A percentile compares a stretch with the other conserved stretches of the same genome.
These are phyloP conservation scores for Mormyrus lacerda DNA, from an alignment of 2,113 vertebrate genomes.

Conservation along the genomic window DNA sequence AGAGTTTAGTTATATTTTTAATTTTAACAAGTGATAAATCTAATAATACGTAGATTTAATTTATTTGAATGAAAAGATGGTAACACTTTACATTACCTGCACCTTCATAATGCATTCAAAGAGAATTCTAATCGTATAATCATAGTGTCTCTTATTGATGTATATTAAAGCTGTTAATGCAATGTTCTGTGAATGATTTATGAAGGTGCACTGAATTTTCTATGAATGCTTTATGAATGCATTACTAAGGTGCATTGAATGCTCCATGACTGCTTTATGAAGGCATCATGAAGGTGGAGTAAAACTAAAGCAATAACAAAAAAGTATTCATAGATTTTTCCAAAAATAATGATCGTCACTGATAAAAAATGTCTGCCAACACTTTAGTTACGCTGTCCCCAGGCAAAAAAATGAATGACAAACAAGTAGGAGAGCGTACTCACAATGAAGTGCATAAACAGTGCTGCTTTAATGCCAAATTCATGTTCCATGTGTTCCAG, in stretches of 20 bases:
- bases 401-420: not conserved
- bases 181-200: too few relatives aligned
- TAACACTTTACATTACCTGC: not conserved
- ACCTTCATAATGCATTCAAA: not conserved
- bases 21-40: not conserved
- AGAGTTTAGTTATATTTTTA: not conserved
- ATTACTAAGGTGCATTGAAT: not conserved
- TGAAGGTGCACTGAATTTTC: too few relatives aligned
- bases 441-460: not conserved
- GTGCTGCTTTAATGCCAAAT: not conserved
- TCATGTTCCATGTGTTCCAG: not conserved
- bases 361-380: not conserved
- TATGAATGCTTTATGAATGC: too few relatives aligned
- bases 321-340: not conserved
- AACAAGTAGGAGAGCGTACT: not conserved
- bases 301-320: not conserved
- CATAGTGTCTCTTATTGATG: not conserved
- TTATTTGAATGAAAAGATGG: not conserved
- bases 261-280: not conserved
- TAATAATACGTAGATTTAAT: not conserved
- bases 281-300: not conserved
- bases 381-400: not conserved
- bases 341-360: not conserved
- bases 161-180: not conserved
- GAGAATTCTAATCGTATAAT: not conserved